Evolutionary conservation across 2,888 invertebrate genomes (phyloP).

Genomic region (Ochropleura leucogaster): DNA sequence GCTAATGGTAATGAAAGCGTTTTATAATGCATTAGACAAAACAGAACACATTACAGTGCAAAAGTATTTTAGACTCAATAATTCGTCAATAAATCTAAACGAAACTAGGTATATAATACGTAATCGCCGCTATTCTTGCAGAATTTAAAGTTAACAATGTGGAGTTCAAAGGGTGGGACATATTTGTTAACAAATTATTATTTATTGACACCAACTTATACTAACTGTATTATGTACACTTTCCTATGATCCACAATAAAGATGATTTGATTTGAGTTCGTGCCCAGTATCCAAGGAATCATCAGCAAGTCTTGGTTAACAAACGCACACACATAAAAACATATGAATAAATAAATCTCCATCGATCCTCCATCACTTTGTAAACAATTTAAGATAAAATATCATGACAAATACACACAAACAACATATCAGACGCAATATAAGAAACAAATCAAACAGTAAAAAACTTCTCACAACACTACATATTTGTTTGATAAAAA

Average conservation of each 20-base stretch:
- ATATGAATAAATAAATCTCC: not conserved
- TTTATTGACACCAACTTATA: too few relatives aligned
- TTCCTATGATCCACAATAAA: too few relatives aligned
- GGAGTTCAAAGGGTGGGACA: not conserved
- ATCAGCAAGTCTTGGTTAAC: not conserved
- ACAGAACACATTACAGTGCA: not conserved
- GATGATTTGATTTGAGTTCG: not conserved
- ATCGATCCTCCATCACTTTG: not conserved
- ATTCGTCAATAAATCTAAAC: not conserved
- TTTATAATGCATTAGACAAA: not conserved
- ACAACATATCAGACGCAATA: not conserved
- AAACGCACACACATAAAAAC: not conserved
- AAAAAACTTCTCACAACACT: not conserved
- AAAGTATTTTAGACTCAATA: not conserved
- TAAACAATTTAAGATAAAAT: not conserved
- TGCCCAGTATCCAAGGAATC: not conserved
- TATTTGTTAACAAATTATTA: too few relatives aligned
- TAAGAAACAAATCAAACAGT: not conserved
- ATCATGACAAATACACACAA: slow-evolving; percentile 21
- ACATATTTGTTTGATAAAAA: not conserved
- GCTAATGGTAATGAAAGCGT: not conserved
- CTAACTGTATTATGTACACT: too few relatives aligned
- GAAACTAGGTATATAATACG: not conserved
- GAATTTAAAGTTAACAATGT: not conserved
- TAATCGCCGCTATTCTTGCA: not conserved